Percentiles rank a stretch among this genome's conserved stretches.
Conservation (phyloP, 2,797 vertebrate genomes). For the Serranus cabrilla region DNA sequence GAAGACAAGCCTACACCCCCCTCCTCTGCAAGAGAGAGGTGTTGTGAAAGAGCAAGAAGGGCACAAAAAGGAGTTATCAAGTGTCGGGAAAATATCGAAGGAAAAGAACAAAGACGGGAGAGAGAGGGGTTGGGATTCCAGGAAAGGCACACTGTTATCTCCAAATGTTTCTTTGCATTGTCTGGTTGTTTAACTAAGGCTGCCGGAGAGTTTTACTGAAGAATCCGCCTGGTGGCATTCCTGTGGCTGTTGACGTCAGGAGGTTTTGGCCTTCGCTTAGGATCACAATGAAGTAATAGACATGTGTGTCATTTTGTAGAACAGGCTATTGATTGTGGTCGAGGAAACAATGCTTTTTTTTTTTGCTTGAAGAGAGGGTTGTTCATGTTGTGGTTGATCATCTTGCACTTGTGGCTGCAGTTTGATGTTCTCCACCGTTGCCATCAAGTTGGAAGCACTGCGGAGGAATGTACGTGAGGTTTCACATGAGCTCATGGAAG, state of each 20-base stretch:
- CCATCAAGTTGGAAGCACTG: constrained; percentile 58
- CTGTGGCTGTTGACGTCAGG: constrained; percentile 79
- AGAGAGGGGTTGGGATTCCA: constrained; percentile 59
- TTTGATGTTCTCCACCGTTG: constrained; percentile 59
- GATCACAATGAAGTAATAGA: constrained; percentile 80
- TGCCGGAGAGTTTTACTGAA: constrained; percentile 63
- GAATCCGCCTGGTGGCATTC: constrained; percentile 83
- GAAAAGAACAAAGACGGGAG: constrained; percentile 29
- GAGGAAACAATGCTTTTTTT: constrained; percentile 74
- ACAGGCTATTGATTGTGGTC: constrained; percentile 75
- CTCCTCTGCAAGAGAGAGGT: constrained; percentile 17
- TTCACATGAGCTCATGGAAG: constrained; percentile 78
- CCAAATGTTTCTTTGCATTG: constrained; percentile 74
- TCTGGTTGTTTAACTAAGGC: constrained; percentile 76
- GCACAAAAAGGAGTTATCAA: constrained; percentile 49
- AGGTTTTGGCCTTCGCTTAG: constrained; percentile 71
- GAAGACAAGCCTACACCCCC: constrained; percentile 18
- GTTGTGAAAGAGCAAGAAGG: constrained; percentile 13
- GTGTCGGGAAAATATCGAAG: constrained; percentile 55
- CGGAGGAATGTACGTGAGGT: constrained; percentile 66
- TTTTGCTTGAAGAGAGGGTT: constrained; percentile 40
- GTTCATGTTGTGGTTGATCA: constrained; percentile 73
- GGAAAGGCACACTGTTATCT: constrained; percentile 76
- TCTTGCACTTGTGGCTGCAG: constrained; percentile 67
- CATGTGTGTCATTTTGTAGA: constrained; percentile 72